Evolutionary conservation across 2,113 vertebrate species (phyloP).

Genomic region (Candoia aspera): DNA sequence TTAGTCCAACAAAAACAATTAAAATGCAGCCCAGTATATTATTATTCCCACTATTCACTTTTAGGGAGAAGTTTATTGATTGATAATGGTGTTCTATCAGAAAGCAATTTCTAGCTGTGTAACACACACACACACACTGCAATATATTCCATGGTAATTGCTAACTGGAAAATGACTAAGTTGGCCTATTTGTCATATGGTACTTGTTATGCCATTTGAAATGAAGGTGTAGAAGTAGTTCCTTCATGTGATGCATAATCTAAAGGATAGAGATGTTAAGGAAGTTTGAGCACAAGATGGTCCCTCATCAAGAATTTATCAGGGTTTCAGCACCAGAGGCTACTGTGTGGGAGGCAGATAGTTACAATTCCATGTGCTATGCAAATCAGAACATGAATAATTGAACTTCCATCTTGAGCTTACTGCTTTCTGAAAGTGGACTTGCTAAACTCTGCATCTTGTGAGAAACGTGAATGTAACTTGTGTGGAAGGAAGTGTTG

Average conservation of each 20-base stretch:
- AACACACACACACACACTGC: not conserved
- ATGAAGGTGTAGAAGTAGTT: slow-evolving; percentile 12
- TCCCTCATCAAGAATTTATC: slow-evolving; percentile 54
- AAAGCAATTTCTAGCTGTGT: not conserved
- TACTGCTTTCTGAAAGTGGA: slow-evolving; percentile 32
- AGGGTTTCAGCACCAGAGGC: slow-evolving; percentile 26
- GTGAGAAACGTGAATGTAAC: not conserved
- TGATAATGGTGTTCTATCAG: not conserved
- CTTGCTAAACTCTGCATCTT: slow-evolving; percentile 8
- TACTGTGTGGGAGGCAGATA: slow-evolving; percentile 22
- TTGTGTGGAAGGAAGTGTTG: not conserved
- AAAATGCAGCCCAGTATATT: not conserved
- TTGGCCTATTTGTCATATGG: not conserved
- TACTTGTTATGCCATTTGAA: not conserved
- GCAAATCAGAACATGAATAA: slow-evolving; percentile 33
- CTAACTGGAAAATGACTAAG: not conserved
- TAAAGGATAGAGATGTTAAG: not conserved
- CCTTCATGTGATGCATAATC: not conserved
- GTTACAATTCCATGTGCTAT: slow-evolving; percentile 18
- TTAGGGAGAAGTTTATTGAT: not conserved
- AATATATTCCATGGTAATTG: not conserved
- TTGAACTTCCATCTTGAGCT: slow-evolving; percentile 41
- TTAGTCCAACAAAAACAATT: not conserved
- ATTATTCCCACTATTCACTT: not conserved
- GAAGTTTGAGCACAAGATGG: slow-evolving; percentile 32